Base-by-base conservation (phyloP, 2,797 vertebrate genomes). In the Thripadectes ignobilis region DNA sequence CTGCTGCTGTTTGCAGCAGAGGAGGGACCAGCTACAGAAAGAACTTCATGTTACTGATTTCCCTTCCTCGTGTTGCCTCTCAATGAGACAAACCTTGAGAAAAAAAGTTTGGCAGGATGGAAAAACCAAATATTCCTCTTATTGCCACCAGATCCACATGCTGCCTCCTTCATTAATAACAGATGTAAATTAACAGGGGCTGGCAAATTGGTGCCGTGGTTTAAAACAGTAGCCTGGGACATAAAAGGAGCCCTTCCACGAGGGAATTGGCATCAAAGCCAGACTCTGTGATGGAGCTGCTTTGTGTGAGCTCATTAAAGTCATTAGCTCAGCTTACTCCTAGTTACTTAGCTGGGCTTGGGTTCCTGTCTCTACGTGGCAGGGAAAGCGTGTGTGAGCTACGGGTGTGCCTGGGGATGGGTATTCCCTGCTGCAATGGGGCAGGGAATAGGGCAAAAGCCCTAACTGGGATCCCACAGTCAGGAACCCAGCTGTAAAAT, bases 221-320 rank as follows among this genome's bases (percentile, higher is more conserved):
- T 91, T 94, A 58, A 88, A 88, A 85, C 84, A 91, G 72, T 29
- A 92, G 84, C 82, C 68, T 4, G 0, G 72, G 48, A 95, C 85
- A 94, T 97, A 79, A 97, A 97, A 97, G 83, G 79, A 85, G 55
- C 75, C 59, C 19, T 84, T 95, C 55, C 92, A 73, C 24, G 67
- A 76, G 92, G 93, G 90, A 95, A 92, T 93, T 90, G 77, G 63
- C 93, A 92, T 96, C 95, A 95, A 93, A 97, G 94, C 0, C 12
- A 93, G 92, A 49, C 55, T 79, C 52, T 69, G 43, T 66, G 79
- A 72, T 95, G 88, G 69, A 73, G 80, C 88, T 94, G 63, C 77
- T 93, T 85, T 73, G 74, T 69, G 29, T 32, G 73, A 94, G 88
- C 95, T 93, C 93, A 85, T 96, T 94, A 95, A 90, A 69, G n/a